Base-by-base conservation (phyloP, 2,888 invertebrate genomes). In the Melanophora roralis region DNA sequence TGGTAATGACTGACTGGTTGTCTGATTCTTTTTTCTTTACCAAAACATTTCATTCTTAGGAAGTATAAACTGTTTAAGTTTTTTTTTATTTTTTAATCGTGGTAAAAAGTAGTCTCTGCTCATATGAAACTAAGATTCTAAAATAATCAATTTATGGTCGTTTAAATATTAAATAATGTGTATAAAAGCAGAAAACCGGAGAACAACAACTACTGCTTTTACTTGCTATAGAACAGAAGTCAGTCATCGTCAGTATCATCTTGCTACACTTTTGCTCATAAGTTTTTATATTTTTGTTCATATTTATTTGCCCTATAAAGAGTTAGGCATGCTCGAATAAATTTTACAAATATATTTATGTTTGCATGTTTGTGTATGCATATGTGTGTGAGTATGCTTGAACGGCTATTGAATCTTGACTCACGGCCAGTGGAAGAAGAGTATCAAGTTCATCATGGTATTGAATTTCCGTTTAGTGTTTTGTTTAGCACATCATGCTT, bases 381-480 rank as follows among this genome's bases (percentile, higher is more conserved):
- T 57, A 7, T 60, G 38, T 51, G 40, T 11, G 1, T 36, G 21
- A 27, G n/a, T 49, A 27, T 12, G 27, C 12, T 71, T 59, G 47
- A 81, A 85, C 77, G 49, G 55, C 62, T 76, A 43, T 55, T 47
- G 72, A 64, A 16, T 55, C 62, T 68, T 55, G 43, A 36, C 59
- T 45, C 23, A 14, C 21, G 55, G 14, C 21, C 21, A 57, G 40
- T 21, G 40, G 51, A 51, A 47, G 14, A 9, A 68, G 62, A 68
- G 43, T 68, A 62, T 76, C 72, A 75, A 72, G 72, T 77, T 80
- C 57, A 62, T 69, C 62, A 59, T 64, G 75, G 65, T 53, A 79
- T 79, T 79, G 71, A 67, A 72, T 79, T 72, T 79, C 75, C 75
- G 71, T 75, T 79, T 72, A 72, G 67, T 72, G 78, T 75, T 72